Base-by-base conservation (phyloP, 2,888 invertebrate species). In the Coecobrya sp. region DNA sequence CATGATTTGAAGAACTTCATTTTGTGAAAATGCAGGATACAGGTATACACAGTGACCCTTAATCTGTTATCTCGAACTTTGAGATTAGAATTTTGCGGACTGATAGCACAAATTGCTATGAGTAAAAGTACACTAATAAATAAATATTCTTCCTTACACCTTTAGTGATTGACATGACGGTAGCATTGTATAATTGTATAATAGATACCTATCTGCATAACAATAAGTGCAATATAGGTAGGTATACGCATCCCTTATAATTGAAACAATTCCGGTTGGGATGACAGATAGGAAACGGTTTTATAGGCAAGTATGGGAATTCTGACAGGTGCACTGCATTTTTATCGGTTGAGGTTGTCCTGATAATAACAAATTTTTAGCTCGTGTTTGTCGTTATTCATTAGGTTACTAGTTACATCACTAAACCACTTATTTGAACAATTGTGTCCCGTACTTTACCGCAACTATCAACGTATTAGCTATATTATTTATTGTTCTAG, bases 361-460 rank as follows among this genome's bases (percentile, higher is more conserved):
- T 25, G 45, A n/a, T 13, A 10, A 13, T 13, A 13, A 8, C 68
- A 36, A 16, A 2, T 30, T 36, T 68, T 68, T 42, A 70, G 70
- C 70, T 42, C 70, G 70, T 70, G 70, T 42, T n/a, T 19, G 4
- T 36, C 42, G 19, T n/a, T 70, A 42, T 7, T 36, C 42, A 42
- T n/a, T 70, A 42, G 36, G 36, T 36, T 70, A 42, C n/a, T n/a
- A 19, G 70, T 70, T 70, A 42, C 70, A 70, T 42, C 8, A 70
- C 19, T n/a, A 30, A 30, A 19, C 59, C 2, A 19, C 7, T 59
- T 59, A 59, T 16, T 59, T 8, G 16, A 59, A 19, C 59, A 19
- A 49, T 49, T 3, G 49, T 3, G 7, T 36, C 2, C 36, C 36
- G 52, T 52, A 52, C 52, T 2, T 36, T 52, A 52, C 52, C 16